These are phyloP conservation scores for Trematomus loennbergii DNA, from an alignment of 2,113 vertebrate species.

Conservation along the genomic window DNA sequence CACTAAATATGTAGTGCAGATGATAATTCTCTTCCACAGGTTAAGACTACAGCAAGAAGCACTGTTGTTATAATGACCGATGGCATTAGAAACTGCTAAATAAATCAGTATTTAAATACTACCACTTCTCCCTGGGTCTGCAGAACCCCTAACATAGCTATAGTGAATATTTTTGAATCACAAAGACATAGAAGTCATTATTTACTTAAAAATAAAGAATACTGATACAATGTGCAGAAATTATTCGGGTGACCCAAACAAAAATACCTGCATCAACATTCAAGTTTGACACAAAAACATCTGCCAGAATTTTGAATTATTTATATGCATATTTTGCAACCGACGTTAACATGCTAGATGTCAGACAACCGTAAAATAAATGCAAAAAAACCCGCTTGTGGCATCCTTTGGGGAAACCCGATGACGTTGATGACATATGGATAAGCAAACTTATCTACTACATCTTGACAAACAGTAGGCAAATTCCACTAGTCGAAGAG, in stretches of 20 bases:
- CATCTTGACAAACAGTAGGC: not conserved
- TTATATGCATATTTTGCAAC: not conserved
- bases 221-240: not conserved
- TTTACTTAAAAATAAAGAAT: not conserved
- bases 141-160: not conserved
- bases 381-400: not conserved
- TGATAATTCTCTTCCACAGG: not conserved
- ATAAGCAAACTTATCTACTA: not conserved
- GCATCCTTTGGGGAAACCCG: not conserved
- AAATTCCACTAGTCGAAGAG: not conserved
- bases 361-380: not conserved
- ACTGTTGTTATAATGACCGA: slow-evolving; percentile 5
- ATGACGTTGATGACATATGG: not conserved
- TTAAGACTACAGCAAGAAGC: not conserved
- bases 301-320: not conserved
- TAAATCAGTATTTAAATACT: slow-evolving; percentile 16
- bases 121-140: not conserved
- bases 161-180: not conserved
- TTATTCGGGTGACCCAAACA: not conserved
- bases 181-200: not conserved
- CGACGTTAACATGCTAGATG: not conserved
- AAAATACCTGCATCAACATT: not conserved
- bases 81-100: slow-evolving; percentile 8
- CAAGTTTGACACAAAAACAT: not conserved
- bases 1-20: not conserved